A percentile compares a stretch with the other conserved stretches of the same genome.
Evolutionary conservation across 2,888 invertebrate genomes (phyloP).

Genomic region (Sinhomidia bicolor): DNA sequence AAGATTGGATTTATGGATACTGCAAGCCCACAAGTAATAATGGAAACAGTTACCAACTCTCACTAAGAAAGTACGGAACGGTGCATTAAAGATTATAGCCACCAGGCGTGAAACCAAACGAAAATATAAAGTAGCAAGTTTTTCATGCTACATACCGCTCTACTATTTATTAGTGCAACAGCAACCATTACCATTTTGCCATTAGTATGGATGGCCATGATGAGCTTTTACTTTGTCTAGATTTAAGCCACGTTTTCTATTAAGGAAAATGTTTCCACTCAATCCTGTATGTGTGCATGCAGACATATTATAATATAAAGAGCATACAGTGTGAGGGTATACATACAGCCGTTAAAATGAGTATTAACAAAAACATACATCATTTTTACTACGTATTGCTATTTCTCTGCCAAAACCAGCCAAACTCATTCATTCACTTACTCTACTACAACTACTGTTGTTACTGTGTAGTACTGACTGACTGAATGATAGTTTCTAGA

Average conservation of each 20-base stretch:
- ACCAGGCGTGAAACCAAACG: background rate
- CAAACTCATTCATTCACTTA: background rate
- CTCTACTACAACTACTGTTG: too few relatives aligned
- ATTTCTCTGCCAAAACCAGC: background rate
- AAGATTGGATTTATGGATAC: slow-evolving; percentile 14
- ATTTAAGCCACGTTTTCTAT: slow-evolving; percentile 20
- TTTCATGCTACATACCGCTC: background rate
- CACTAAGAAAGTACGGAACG: background rate
- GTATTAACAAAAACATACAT: background rate
- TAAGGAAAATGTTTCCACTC: slow-evolving; percentile 18
- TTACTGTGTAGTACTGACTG: too few relatives aligned
- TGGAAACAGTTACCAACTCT: background rate
- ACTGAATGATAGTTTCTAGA: background rate
- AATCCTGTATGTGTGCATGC: background rate
- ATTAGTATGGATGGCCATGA: background rate
- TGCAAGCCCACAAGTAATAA: background rate
- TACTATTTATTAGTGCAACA: background rate
- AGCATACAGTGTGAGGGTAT: too few relatives aligned
- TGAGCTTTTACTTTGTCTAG: slow-evolving; percentile 1
- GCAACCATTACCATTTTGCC: background rate
- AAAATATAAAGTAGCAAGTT: background rate
- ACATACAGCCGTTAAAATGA: too few relatives aligned
- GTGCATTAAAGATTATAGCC: background rate
- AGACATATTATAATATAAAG: too few relatives aligned
- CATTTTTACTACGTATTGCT: background rate